Base-by-base conservation (phyloP, 2,113 vertebrate species). In the Eulemur macaco region DNA sequence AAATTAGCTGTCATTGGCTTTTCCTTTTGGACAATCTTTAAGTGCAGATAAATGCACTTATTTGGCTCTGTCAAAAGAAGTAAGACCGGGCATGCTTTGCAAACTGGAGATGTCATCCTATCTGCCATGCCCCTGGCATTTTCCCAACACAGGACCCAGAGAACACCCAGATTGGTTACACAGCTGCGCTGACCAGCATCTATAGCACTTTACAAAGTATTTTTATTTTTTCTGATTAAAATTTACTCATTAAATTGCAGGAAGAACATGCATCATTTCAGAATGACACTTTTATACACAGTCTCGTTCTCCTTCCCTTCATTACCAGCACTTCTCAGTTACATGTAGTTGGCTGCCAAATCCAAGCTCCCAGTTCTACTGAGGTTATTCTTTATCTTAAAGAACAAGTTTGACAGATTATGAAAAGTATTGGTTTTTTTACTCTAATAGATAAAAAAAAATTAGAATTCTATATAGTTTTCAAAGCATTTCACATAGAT, bases 221-320 rank as follows among this genome's bases (percentile, higher is more conserved):
- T 98, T 98, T 96, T 96, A 96, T 96, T 91, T 94, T 92, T 85
- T 94, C 93, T 97, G 95, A 98, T 98, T 98, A 98, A 97, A 98
- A 98, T 98, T 96, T 97, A 97, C 85, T 97, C 92, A 95, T 97
- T 92, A 96, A 92, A 81, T 87, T 97, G 71, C 29, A 86, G 54
- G 96, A 96, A 97, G 96, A 95, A 96, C 88, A 97, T 12, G 76
- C 37, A 69, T 86, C 87, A 95, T 95, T 96, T 96, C 89, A 97
- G 96, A 94, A 94, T 86, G 91, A 97, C 50, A 92, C 52, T 90
- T 97, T 37, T 92, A 83, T n/a, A 60, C 23, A 4, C 89, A 89
- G 93, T 95, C 93, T 37, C 90, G 7, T 23, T 81, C 54, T 85
- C 50, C 66, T 95, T 73, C 82, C 54, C 34, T 45, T 20, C 45